A percentile compares a stretch with the other conserved stretches of the same genome.
These are phyloP conservation scores for Eledona agricola DNA, from an alignment of 2,888 invertebrate genomes.

Conservation along the genomic window DNA sequence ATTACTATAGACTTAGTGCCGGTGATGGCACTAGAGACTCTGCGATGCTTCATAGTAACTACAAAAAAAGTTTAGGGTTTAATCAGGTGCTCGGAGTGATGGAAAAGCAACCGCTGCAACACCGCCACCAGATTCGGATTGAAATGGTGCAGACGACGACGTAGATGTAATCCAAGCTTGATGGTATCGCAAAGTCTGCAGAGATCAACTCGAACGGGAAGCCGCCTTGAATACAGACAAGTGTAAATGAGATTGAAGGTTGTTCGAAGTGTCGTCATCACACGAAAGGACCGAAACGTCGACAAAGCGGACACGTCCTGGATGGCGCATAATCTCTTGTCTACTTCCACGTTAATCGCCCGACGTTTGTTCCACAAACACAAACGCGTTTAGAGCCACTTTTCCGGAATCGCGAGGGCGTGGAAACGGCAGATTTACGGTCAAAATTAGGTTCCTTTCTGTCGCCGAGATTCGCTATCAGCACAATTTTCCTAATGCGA, in stretches of 20 bases:
- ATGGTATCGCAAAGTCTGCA: constrained; percentile 52
- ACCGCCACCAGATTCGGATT: constrained; percentile 49
- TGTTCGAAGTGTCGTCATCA: constrained; percentile 30
- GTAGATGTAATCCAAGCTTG: constrained; percentile 51
- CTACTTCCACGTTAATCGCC: too few species aligned
- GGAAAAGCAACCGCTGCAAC: constrained; percentile 35
- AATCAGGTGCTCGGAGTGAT: constrained; percentile 6
- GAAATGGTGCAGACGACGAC: constrained; percentile 42
- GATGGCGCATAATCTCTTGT: too few species aligned
- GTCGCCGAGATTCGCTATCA: constrained; percentile 11
- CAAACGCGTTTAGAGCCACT: too few species aligned
- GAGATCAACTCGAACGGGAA: constrained; percentile 51
- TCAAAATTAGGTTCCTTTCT: constrained; percentile 4
- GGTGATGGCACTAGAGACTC: constrained; percentile 24
- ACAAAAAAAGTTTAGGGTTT: too few species aligned
- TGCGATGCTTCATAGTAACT: constrained; percentile 4
- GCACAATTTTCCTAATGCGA: constrained; percentile 19
- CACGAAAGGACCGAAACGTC: constrained; percentile 9
- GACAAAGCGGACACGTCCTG: constrained; percentile 1
- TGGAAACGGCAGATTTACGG: constrained; percentile 7
- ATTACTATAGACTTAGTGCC: constrained; percentile 51
- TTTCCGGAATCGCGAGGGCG: constrained; percentile 5
- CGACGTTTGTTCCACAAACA: too few species aligned
- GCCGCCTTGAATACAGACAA: constrained; percentile 49
- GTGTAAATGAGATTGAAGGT: constrained; percentile 52